Evolutionary conservation across 1,140 invertebrate genomes (phyloP).

Genomic region (Drosophila kanapiae): DNA sequence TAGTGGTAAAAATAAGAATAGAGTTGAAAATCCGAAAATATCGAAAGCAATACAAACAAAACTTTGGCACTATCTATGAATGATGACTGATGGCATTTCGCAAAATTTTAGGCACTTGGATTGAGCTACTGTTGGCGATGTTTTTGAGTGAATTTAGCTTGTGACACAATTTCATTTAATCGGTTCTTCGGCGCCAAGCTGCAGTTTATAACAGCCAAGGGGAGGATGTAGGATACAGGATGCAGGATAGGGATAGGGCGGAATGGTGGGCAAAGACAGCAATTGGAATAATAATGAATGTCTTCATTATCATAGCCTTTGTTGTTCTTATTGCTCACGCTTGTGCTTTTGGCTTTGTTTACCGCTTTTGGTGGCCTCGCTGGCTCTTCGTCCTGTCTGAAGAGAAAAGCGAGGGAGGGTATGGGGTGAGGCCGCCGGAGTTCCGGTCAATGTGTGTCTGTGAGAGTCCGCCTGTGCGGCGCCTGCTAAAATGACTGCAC

Average conservation of each 20-base stretch:
- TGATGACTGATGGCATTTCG: not conserved
- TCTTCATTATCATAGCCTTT: slow-evolving; percentile 76
- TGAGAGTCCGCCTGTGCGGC: slow-evolving; percentile 39
- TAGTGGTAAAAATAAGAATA: too few species aligned
- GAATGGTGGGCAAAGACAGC: slow-evolving; percentile 48
- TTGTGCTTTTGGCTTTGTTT: slow-evolving; percentile 59
- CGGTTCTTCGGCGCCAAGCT: slow-evolving; percentile 74
- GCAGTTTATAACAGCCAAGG: slow-evolving; percentile 49
- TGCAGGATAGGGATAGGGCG: slow-evolving; percentile 14
- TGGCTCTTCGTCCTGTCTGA: slow-evolving; percentile 30
- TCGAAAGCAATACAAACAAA: too few species aligned
- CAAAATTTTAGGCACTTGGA: slow-evolving; percentile 3
- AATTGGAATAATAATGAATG: slow-evolving; percentile 82
- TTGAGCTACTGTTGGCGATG: slow-evolving; percentile 24
- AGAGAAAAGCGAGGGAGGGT: not conserved
- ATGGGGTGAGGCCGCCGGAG: slow-evolving; percentile 34
- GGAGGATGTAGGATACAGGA: slow-evolving; percentile 16
- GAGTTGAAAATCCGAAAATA: too few species aligned
- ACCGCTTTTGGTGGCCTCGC: slow-evolving; percentile 64
- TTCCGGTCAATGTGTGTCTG: slow-evolving; percentile 58
- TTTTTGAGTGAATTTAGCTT: slow-evolving; percentile 65
- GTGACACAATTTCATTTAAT: slow-evolving; percentile 82
- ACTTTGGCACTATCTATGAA: not conserved
- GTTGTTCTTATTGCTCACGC: slow-evolving; percentile 37
- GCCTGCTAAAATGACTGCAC: slow-evolving; percentile 35